Evolutionary conservation across 2,888 invertebrate species (phyloP), one percentile per base, ranked within the genome.

Genomic region (Tetragonisca angustula): DNA sequence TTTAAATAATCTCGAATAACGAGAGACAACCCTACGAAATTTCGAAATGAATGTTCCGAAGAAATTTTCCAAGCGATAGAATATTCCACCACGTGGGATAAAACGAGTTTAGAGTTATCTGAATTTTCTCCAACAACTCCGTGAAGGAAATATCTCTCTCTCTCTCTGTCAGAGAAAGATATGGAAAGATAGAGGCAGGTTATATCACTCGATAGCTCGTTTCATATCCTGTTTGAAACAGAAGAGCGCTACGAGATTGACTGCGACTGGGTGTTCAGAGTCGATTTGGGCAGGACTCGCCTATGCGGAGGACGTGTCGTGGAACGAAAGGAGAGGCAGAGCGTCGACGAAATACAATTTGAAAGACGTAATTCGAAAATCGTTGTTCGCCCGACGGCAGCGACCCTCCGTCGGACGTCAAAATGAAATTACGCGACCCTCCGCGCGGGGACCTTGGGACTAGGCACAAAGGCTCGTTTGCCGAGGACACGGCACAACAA

Each of bases 381-480:
- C 94, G 94, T 94, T 93, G 93, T 92, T 90, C 90, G 91, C 90
- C 92, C 91, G 91, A 91, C 91, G 90, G 93, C 91, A 91, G 89
- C 91, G 92, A 92, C 93, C 94, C 94, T 94, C 94, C 94, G 94
- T 93, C 94, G 94, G 93, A 94, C 92, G 93, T 93, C 92, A 91
- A 94, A 94, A 94, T 94, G 94, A 94, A 94, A 94, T 94, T 94
- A 94, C 93, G 91, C 93, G 92, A 94, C 94, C 94, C 94, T 94
- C 91, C 84, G 76, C 86, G 70, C 72, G 83, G 87, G 89, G 84
- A 85, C 87, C 86, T 87, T 90, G 86, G 91, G 89, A 88, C 85
- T 19, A 79, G 85, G 88, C 86, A 91, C 92, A 93, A 93, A 92
- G 91, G 88, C 91, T 91, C 91, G 92, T 92, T 91, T 90, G 91